A percentile compares a stretch with the other conserved stretches of the same genome.
These are phyloP conservation scores for Uropetala carovei DNA, from an alignment of 2,888 invertebrate genomes.

Conservation along the genomic window DNA sequence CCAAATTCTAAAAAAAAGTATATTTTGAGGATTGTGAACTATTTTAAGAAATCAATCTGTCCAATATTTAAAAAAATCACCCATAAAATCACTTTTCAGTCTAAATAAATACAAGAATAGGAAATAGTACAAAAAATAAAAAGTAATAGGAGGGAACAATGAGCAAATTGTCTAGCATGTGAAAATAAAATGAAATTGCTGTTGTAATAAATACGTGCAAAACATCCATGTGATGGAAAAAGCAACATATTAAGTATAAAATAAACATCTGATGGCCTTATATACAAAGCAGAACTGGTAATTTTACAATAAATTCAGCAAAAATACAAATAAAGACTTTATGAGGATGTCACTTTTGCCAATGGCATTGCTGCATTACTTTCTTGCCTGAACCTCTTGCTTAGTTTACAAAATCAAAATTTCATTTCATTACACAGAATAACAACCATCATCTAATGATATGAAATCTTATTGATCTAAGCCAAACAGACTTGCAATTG, in stretches of 20 bases:
- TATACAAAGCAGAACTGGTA: background rate
- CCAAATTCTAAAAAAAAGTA: background rate
- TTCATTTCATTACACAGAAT: constrained; percentile 46
- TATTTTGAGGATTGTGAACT: background rate
- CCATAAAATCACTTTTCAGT: background rate
- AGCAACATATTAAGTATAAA: background rate
- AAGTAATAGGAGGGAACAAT: background rate
- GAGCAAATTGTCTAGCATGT: background rate
- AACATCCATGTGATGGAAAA: constrained; percentile 1
- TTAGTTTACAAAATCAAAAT: constrained; percentile 47
- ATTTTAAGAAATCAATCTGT: background rate
- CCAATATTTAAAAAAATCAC: constrained; percentile 39
- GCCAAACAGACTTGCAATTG: constrained; percentile 63
- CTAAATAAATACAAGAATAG: background rate
- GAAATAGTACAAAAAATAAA: background rate
- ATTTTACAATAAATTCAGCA: background rate
- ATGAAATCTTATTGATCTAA: constrained; percentile 58
- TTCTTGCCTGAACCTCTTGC: constrained; percentile 30
- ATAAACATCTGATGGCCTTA: background rate
- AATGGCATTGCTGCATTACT: constrained; percentile 7
- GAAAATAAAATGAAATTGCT: background rate
- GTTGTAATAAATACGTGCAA: constrained; percentile 12
- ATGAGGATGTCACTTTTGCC: constrained; percentile 22
- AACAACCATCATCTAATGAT: constrained; percentile 63
- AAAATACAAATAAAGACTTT: background rate